phyloP scores from a whole-genome alignment of 23 tunicate genomes.

The Corella eumyota region DNA sequence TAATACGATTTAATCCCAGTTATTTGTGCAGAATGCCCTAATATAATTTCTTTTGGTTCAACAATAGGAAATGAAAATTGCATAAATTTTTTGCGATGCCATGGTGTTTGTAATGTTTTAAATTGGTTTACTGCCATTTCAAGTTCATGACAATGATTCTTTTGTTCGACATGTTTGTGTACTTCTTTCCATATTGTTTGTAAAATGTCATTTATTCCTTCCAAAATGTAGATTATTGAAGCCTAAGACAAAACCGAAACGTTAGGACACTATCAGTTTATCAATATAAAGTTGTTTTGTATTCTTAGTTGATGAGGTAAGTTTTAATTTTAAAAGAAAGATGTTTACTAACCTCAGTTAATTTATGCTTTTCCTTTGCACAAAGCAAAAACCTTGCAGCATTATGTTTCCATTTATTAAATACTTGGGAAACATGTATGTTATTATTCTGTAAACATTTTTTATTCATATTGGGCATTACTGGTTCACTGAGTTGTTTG shows the following conservation, averaged over 20 bases:
- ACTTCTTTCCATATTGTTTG: background rate
- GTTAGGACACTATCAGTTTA: background rate
- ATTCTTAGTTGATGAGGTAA: no score
- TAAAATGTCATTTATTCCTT: background rate
- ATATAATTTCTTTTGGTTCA: background rate
- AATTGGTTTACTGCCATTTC: background rate
- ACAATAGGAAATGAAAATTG: background rate
- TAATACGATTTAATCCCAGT: background rate
- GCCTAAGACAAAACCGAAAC: background rate
- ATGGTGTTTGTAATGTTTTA: background rate
- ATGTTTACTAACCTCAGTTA: background rate
- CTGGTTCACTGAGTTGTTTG: background rate
- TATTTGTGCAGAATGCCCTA: background rate
- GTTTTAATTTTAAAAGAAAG: background rate
- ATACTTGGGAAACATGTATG: no score
- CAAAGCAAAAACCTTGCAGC: background rate
- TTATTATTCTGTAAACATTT: background rate
- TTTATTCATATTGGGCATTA: background rate
- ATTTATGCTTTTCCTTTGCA: background rate
- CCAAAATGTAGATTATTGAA: background rate
- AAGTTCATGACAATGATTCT: background rate
- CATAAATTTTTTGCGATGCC: background rate
- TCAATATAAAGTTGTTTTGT: background rate
- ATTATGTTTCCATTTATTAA: background rate
- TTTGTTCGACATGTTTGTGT: background rate